These are phyloP conservation scores for Myotis findleyi DNA, from an alignment of 2,797 vertebrate species.

Conservation along the genomic window DNA sequence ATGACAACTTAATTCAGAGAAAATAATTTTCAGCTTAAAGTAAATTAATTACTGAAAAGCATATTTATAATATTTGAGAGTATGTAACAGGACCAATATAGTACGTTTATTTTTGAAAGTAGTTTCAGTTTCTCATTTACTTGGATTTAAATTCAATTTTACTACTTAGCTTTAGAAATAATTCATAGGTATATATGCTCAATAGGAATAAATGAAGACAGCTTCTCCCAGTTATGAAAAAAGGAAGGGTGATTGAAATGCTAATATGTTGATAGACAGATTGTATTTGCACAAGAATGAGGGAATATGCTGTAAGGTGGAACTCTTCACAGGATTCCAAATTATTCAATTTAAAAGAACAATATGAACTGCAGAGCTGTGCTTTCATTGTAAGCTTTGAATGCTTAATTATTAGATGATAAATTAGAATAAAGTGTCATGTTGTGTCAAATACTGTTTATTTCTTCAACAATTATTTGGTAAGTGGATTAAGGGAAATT, in stretches of 20 bases:
- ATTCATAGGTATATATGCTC: conserved; percentile 76
- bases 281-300: conserved; percentile 76
- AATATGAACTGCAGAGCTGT: conserved; percentile 60
- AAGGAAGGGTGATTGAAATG: conserved; percentile 73
- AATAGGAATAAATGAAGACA: conserved; percentile 81
- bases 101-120: conserved; percentile 72
- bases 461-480: conserved; percentile 63
- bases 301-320: conserved; percentile 64
- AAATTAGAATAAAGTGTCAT: conserved; percentile 63
- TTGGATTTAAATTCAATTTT: conserved; percentile 81
- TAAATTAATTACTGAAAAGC: conserved; percentile 64
- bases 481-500: conserved; percentile 61
- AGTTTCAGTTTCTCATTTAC: conserved; percentile 75
- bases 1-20: conserved; percentile 59
- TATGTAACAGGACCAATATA: conserved; percentile 69
- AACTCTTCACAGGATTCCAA: conserved; percentile 68
- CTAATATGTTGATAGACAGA: conserved; percentile 74
- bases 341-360: conserved; percentile 71
- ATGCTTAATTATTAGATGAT: conserved; percentile 71
- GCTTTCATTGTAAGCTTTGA: conserved; percentile 60
- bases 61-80: conserved; percentile 72
- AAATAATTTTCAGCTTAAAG: conserved; percentile 63
- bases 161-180: conserved; percentile 82
- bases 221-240: conserved; percentile 73
- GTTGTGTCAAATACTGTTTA: conserved; percentile 64